A percentile compares a stretch with the other conserved stretches of the same genome.
Evolutionary conservation across 2,888 invertebrate genomes (phyloP).

Genomic region (Hypomecis punctinalis): DNA sequence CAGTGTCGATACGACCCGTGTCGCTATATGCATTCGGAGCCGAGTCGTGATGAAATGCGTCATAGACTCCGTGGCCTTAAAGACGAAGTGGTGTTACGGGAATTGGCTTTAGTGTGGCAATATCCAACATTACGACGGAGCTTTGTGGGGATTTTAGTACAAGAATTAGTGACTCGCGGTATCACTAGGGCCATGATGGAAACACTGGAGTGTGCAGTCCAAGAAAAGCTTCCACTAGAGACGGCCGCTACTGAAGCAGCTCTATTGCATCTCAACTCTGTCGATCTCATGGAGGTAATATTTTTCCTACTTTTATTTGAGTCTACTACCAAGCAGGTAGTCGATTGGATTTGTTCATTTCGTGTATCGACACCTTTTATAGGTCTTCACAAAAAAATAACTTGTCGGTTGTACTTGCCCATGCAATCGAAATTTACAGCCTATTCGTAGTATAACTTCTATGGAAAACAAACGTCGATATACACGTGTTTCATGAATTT

Average conservation of each 20-base stretch:
- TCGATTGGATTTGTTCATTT: not conserved
- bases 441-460: no score
- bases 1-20: conserved; percentile 58
- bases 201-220: conserved; percentile 44
- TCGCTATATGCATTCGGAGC: conserved; percentile 52
- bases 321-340: not conserved
- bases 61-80: conserved; percentile 41
- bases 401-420: no score
- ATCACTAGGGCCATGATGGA: conserved; percentile 61
- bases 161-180: conserved; percentile 46
- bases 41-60: conserved; percentile 38
- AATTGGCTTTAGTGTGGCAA: conserved; percentile 51
- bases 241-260: conserved; percentile 54
- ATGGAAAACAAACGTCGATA: no score
- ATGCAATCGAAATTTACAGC: no score
- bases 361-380: no score
- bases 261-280: conserved; percentile 57
- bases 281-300: conserved; percentile 9
- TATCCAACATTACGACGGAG: not conserved
- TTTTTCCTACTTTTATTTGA: not conserved
- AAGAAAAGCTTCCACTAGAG: not conserved
- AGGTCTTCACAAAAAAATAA: no score
- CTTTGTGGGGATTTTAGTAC: not conserved
- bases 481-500: no score
- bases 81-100: conserved; percentile 58